Percentiles rank a stretch among this genome's conserved stretches.
These are phyloP conservation scores for Caenorhabditis latens DNA, from an alignment of 1,140 invertebrate species.

Conservation along the genomic window DNA sequence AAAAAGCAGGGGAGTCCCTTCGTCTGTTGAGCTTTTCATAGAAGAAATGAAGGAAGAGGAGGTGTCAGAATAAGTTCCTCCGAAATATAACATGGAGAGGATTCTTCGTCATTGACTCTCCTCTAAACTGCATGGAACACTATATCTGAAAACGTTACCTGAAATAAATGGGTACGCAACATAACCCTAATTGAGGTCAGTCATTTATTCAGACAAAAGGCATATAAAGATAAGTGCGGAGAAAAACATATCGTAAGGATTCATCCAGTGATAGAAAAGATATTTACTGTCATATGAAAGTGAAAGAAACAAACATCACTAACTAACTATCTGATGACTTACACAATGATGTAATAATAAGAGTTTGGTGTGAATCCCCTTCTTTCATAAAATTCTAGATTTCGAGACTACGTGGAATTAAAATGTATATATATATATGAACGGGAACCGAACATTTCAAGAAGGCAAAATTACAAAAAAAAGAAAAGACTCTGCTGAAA, in stretches of 20 bases:
- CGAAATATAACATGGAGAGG: too few species aligned
- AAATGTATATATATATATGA: not conserved
- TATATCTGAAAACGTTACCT: too few species aligned
- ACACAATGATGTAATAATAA: too few species aligned
- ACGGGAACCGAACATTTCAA: conserved; percentile 3
- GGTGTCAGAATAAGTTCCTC: not conserved
- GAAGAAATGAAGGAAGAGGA: not conserved
- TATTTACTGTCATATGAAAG: not conserved
- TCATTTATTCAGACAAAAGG: conserved; percentile 7
- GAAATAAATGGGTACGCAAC: too few species aligned
- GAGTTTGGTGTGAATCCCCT: too few species aligned
- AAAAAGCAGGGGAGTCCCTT: not conserved
- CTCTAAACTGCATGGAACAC: too few species aligned
- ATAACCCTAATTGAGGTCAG: not conserved
- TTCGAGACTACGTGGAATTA: too few species aligned
- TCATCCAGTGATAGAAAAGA: not conserved
- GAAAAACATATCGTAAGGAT: too few species aligned
- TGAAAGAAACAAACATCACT: not conserved
- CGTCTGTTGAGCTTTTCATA: not conserved
- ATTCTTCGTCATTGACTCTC: too few species aligned
- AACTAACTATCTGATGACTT: too few species aligned
- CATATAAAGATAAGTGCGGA: not conserved
- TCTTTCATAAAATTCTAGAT: too few species aligned
- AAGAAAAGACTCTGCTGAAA: conserved; percentile 37
- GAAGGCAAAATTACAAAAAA: conserved; percentile 39